Evolutionary conservation across 2,888 invertebrate genomes (phyloP), one percentile per base, ranked within the genome.

Genomic region (Petrolisthes manimaculis): DNA sequence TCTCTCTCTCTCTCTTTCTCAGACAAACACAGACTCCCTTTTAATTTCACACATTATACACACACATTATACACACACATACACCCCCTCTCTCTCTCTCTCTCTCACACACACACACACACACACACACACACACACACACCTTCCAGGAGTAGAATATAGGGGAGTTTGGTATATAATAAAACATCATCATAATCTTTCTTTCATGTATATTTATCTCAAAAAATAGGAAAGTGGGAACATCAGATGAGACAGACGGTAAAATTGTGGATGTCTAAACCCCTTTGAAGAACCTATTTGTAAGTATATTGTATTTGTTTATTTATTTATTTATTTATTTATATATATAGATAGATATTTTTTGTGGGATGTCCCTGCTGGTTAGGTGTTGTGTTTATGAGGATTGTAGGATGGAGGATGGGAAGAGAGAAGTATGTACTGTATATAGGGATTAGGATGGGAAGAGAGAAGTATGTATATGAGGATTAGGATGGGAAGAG

Each of bases 191-290:
- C 71, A 71, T 71, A 4, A 71, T 3, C 8, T 71, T 71, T 71
- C 71, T 71, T 71, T 71, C 71, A 71, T 71, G 71, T 71, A 71
- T 71, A 71, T 71, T 71, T 71, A 71, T 71, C 71, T 71, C 71
- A 71, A 71, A 71, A 71, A 71, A 71, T 71, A 71, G 71, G 71
- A 71, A 71, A 71, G 71, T 71, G 71, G 71, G 71, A 71, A 71
- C 71, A 71, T 71, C 5, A 71, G 71, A 71, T 71, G 71, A 3
- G 71, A 71, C 71, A 71, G 71, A 71, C 71, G 71, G 71, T 71
- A 71, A 71, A 71, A n/a, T 37, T 37, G 2, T 71, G 71, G 71
- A 71, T 71, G n/a, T 71, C 8, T 71, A 37, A 37, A 71, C 71
- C 71, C 71, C 71, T 8, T 71, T 71, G 71, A 71, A 71, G 71